Base-by-base conservation (phyloP, 2,888 invertebrate genomes). In the Eristalinus aeneus region DNA sequence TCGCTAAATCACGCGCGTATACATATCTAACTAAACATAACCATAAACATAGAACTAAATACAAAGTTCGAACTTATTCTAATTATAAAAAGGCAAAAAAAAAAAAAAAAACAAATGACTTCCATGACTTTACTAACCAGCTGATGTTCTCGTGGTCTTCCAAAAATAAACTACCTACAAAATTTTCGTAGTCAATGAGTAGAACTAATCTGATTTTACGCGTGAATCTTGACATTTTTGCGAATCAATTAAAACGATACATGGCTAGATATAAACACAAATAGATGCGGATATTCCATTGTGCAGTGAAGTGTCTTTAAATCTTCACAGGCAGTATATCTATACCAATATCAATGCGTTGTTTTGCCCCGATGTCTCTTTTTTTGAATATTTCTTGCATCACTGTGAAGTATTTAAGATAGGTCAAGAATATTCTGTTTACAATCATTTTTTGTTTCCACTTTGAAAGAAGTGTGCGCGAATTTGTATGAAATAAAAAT, bases 121-220 rank as follows among this genome's bases (percentile, higher is more conserved):
- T 36, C 36, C 20, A 69, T 77, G 76, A 77, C 63, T 77, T 63
- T 69, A 69, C 69, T 31, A 69, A 71, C 77, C 77, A 77, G 77
- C 77, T 77, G 77, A 77, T 77, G 31, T 63, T 39, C 63, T 71
- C 56, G 77, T 64, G 56, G 16, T 76, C 20, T 39, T 69, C 77
- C 71, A 71, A 64, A 77, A 63, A 71, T 77, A 71, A 64, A 61
- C 22, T 71, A 53, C 34, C 54, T 36, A 63, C 61, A 36, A 77
- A 56, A 56, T 60, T 32, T 20, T 27, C 64, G 63, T 69, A 64
- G 77, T 67, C 69, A 64, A 53, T 71, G 77, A 54, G 56, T 46
- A 63, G 12, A 36, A 58, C 64, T 71, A 64, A 77, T 71, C 63
- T 23, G 61, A 69, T 54, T 76, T 63, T 53, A 36, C 27, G 76